Evolutionary conservation across 2,113 vertebrate genomes (phyloP), one percentile per base, ranked within the genome.

Genomic region (Engraulis encrasicolus): DNA sequence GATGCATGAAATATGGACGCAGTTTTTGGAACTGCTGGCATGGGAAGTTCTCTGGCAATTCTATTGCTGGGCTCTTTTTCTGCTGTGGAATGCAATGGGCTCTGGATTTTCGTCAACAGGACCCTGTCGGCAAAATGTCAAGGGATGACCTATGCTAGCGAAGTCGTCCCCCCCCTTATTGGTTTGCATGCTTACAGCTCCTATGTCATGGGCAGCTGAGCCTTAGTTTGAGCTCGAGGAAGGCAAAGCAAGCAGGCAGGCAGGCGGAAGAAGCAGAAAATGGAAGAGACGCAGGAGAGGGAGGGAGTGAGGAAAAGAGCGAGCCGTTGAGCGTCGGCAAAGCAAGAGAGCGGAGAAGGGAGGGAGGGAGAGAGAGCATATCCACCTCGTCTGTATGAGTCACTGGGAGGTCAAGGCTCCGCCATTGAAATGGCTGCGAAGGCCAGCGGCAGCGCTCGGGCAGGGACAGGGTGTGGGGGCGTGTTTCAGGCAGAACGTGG

Each of bases 401-500:
- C 66, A 74, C 15, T 74, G 66, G 66, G 66, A 74, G 66, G 66
- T 74, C 66, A 74, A 74, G 66, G 66, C 78, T 66, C 54, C 38
- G 84, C 82, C 81, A n/a, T 79, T 48, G 85, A 82, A 78, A 66
- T 0, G 0, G 78, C 74, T 86, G 85, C 89, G 5, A 15, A 87
- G 48, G 88, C 90, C 86, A 74, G 66, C 66, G 31, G 23, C 11
- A 71, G n/a, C n/a, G n/a, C 61, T 71, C 23, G 14, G 27, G 61
- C 61, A 71, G 61, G 27, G 61, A 74, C 66, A 34, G 66, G 27
- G 66, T 2, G 66, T 2, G 66, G 66, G 66, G 66, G 66, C 31
- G 66, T 12, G 66, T 74, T 74, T 74, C 66, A 74, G 27, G 66
- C 66, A 89, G n/a, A 91, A 84, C n/a, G 87, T 78, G 89, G 91